These are phyloP conservation scores for Dicrostonyx torquatus DNA, from an alignment of 2,797 vertebrate genomes.

Conservation along the genomic window DNA sequence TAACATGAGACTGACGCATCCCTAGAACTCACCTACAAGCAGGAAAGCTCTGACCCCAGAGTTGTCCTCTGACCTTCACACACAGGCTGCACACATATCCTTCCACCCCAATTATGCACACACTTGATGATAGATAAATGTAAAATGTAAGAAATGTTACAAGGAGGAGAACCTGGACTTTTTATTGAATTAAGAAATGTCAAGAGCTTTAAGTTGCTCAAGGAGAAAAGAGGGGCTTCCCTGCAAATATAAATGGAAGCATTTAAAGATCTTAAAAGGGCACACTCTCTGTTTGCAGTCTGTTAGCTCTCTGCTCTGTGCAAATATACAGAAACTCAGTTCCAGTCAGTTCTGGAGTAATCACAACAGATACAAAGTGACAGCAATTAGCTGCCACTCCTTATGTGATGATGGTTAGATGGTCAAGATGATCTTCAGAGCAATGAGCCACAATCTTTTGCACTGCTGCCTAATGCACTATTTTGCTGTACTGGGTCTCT, in stretches of 20 bases:
- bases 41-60: not conserved
- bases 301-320: constrained; percentile 42
- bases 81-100: not conserved
- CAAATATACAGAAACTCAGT: constrained; percentile 5
- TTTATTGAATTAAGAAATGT: not conserved
- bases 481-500: not conserved
- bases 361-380: constrained; percentile 29
- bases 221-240: not conserved
- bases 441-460: not conserved
- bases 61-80: not conserved
- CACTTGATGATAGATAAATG: not conserved
- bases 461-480: not conserved
- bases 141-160: not conserved
- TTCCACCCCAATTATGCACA: not conserved
- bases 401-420: not conserved
- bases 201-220: constrained; percentile 13
- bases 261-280: constrained; percentile 42
- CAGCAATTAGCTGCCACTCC: not conserved
- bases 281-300: constrained; percentile 34
- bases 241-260: constrained; percentile 38
- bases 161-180: not conserved
- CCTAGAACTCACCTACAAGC: not conserved
- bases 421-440: constrained; percentile 9
- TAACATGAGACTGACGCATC: not conserved
- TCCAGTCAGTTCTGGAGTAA: not conserved